Conservation (phyloP, 1,140 invertebrate genomes). For the Drosophila seguyi region DNA sequence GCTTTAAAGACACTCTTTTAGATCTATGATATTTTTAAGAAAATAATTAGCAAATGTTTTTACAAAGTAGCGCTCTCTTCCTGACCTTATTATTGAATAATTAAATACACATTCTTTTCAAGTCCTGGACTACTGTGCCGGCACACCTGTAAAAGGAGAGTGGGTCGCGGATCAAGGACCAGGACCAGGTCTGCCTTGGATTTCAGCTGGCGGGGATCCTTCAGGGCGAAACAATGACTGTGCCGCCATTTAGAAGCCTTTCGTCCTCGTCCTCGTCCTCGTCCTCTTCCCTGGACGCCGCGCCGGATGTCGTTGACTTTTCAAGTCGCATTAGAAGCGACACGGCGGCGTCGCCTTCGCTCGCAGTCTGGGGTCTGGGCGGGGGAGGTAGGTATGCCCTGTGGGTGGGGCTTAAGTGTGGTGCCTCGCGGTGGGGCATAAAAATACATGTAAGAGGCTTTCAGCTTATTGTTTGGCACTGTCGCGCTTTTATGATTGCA, state of each 20-base stretch:
- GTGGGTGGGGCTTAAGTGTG: not conserved
- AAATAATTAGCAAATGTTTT: not conserved
- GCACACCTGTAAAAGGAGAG: not conserved
- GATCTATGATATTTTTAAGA: no score
- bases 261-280: conserved; percentile 1
- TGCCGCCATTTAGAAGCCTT: conserved; percentile 61
- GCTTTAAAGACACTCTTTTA: not conserved
- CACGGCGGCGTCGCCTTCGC: conserved; percentile 43
- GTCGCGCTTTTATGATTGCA: conserved; percentile 72
- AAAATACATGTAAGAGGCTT: conserved; percentile 82
- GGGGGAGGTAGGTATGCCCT: not conserved
- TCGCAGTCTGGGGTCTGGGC: not conserved
- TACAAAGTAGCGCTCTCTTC: no score
- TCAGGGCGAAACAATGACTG: conserved; percentile 71
- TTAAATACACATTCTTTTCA: not conserved
- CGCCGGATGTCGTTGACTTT: conserved; percentile 80
- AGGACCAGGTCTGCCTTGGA: conserved; percentile 28
- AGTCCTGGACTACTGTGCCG: not conserved
- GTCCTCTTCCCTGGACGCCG: not conserved
- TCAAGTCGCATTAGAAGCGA: conserved; percentile 75
- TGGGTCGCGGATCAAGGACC: conserved; percentile 27
- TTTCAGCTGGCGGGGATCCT: conserved; percentile 45
- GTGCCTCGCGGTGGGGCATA: conserved; percentile 52
- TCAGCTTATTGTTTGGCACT: conserved; percentile 79
- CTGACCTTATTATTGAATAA: not conserved